Base-by-base conservation (phyloP, 2,113 vertebrate genomes). In the Emydura subglobosa region DNA sequence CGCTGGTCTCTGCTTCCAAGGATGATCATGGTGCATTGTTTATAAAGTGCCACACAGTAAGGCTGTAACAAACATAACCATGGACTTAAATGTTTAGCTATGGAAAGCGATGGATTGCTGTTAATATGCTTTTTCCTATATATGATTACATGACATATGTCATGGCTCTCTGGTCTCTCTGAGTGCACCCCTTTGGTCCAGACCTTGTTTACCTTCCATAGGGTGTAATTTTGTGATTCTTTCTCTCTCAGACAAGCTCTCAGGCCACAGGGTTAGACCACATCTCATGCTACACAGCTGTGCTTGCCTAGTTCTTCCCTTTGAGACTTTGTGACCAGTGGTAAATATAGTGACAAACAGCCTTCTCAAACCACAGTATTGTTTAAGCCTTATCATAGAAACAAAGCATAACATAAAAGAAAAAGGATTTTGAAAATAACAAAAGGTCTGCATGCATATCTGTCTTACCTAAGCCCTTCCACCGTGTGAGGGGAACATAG, bases 21-120 rank as follows among this genome's bases (percentile, higher is more conserved):
- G 42, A 19, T 51, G 0, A 19, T 51, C 0, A 27, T 0, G 0
- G 14, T 42, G 84, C 29, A 19, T 16, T 0, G 0, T 65, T 65
- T 65, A 65, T 65, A 65, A 5, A 65, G 61, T 34, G 31, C 11
- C 31, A 55, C 0, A 0, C 24, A 68, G n/a, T 25, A 72, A 82
- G 21, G 78, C 22, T 9, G 72, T 22, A 25, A 29, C 17, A 49
- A 39, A 72, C 68, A 72, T n/a, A 39, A 19, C 68, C 9, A 12
- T 74, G 68, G 68, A 24, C 22, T 21, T 42, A 74, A 74, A 74
- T 42, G 34, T 74, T 74, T 74, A 74, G 68, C 39, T 74, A 22
- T 42, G n/a, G 9, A 22, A 42, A 74, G 68, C 39, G 42, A 22
- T 42, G n/a, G 21, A 22, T 24, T 42, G n/a, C 39, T 74, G 39